Percentiles rank a stretch among this genome's conserved stretches.
Evolutionary conservation across 2,888 invertebrate genomes (phyloP).

Genomic region (Oxytorus armatus): DNA sequence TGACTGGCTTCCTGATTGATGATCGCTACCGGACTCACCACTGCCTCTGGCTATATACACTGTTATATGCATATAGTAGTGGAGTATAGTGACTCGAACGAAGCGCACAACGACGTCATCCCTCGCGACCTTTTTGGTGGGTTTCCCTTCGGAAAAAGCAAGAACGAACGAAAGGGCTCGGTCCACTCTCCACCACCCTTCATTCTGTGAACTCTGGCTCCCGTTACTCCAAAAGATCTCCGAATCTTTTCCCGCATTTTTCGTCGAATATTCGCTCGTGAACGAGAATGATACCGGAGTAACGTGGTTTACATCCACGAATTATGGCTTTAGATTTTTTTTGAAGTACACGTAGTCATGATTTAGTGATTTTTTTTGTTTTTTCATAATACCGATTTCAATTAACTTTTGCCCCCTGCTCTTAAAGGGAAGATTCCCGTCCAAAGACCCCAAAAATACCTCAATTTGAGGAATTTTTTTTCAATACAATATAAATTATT

Average conservation of each 20-base stretch:
- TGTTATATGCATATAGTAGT: constrained; percentile 70
- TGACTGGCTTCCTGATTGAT: constrained; percentile 82
- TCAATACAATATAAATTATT: too few species aligned
- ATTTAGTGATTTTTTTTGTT: neutral
- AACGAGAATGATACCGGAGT: neutral
- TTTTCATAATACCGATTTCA: too few species aligned
- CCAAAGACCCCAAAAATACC: too few species aligned
- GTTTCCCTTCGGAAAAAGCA: constrained; percentile 48
- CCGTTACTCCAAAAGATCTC: constrained; percentile 34
- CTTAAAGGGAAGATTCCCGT: too few species aligned
- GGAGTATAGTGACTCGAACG: constrained; percentile 50
- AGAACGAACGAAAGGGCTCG: constrained; percentile 45
- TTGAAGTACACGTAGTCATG: neutral
- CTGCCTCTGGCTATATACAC: constrained; percentile 76
- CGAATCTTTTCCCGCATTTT: constrained; percentile 71
- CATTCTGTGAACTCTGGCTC: constrained; percentile 32
- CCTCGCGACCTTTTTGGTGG: constrained; percentile 2
- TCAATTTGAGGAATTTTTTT: too few species aligned
- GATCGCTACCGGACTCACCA: constrained; percentile 82
- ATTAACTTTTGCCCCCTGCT: too few species aligned
- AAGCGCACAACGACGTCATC: constrained; percentile 26
- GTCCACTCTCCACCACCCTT: constrained; percentile 46
- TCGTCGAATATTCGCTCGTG: too few species aligned
- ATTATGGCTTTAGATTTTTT: neutral
- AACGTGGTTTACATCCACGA: neutral